Conservation (phyloP, 2,888 invertebrate species). For the Sphinx pinastri region DNA sequence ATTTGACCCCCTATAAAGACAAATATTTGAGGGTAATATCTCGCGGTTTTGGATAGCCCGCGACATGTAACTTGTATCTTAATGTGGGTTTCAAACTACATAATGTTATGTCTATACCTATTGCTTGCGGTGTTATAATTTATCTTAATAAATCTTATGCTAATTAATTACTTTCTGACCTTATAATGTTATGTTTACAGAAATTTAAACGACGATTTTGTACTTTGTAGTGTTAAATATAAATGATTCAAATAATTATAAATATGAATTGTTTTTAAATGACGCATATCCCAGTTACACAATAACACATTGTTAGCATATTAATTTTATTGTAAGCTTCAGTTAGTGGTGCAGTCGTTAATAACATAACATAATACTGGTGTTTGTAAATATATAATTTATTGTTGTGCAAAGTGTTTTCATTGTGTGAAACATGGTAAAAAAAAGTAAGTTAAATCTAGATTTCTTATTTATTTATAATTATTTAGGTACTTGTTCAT, state of each 20-base stretch:
- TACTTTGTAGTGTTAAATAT: conserved; percentile 4
- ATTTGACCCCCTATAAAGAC: no score
- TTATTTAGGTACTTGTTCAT: no score
- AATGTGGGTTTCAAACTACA: no score
- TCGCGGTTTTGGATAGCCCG: no score
- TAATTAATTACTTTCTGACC: no score
- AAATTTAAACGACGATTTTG: conserved; percentile 1
- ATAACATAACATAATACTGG: not conserved
- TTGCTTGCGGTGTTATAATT: no score
- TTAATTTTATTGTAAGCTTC: not conserved
- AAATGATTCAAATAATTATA: conserved; percentile 7
- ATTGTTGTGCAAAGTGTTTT: not conserved
- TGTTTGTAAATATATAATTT: not conserved
- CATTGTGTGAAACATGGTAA: not conserved
- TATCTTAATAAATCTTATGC: no score
- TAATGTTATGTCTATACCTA: no score
- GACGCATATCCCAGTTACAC: conserved; percentile 11
- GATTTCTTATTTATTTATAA: no score
- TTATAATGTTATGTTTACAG: not conserved
- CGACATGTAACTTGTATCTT: no score
- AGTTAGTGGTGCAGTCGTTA: not conserved
- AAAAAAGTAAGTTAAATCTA: not conserved
- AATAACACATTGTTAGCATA: conserved; percentile 6
- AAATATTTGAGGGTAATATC: no score
- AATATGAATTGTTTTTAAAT: conserved; percentile 16